phyloP scores from a whole-genome alignment of 1,140 invertebrate genomes.

The Calliopsis andreniformis region DNA sequence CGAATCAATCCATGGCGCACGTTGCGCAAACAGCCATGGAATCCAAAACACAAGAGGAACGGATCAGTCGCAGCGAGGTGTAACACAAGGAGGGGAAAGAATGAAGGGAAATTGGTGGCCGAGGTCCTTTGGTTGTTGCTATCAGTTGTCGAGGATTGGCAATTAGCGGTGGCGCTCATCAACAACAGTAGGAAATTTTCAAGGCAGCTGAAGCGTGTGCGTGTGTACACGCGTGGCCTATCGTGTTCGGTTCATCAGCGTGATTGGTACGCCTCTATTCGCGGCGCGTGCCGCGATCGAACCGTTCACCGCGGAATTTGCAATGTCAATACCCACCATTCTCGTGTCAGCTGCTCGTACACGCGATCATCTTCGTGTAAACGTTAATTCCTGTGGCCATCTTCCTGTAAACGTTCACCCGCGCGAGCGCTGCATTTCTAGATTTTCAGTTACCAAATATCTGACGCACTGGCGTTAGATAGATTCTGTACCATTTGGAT shows the following conservation, averaged over 20 bases:
- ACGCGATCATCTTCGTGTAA: slow-evolving; percentile 46
- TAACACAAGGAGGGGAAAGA: background rate
- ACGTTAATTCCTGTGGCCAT: slow-evolving; percentile 18
- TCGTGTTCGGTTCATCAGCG: slow-evolving; percentile 49
- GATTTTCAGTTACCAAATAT: background rate
- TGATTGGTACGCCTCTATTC: slow-evolving; percentile 38
- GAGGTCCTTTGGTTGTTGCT: background rate
- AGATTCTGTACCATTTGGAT: slow-evolving; percentile 6
- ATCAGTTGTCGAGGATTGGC: background rate
- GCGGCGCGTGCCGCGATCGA: slow-evolving; percentile 14
- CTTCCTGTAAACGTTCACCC: slow-evolving; percentile 41
- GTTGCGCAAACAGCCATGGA: slow-evolving; percentile 24
- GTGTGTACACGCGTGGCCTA: slow-evolving; percentile 18
- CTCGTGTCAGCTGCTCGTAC: slow-evolving; percentile 35
- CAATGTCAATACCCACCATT: slow-evolving; percentile 50
- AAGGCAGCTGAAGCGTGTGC: background rate
- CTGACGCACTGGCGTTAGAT: background rate
- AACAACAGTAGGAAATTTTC: slow-evolving; percentile 34
- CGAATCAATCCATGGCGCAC: slow-evolving; percentile 19
- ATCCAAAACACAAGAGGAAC: background rate
- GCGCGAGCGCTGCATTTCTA: background rate
- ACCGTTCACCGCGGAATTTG: slow-evolving; percentile 38
- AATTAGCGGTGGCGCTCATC: slow-evolving; percentile 39
- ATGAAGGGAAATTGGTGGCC: background rate
- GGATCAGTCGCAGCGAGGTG: background rate